Percentiles rank a stretch among this genome's conserved stretches.
Evolutionary conservation across 2,797 vertebrate genomes (phyloP).

Genomic region (Harpagifer antarcticus): DNA sequence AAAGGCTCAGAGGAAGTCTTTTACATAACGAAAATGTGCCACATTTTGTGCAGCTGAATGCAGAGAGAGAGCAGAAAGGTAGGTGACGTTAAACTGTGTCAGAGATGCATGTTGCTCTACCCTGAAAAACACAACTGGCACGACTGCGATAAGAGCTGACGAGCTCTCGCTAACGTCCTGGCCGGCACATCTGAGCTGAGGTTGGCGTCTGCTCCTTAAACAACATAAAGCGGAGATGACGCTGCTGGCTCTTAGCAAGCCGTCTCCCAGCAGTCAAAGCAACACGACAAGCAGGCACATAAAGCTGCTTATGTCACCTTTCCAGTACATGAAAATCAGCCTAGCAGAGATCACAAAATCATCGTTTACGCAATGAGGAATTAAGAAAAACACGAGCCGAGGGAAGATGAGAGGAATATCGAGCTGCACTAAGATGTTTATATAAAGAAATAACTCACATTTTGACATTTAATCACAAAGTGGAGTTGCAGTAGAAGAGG

Average conservation of each 20-base stretch:
- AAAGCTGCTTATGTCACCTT: constrained; percentile 70
- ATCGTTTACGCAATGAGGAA: constrained; percentile 15
- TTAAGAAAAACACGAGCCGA: constrained; percentile 13
- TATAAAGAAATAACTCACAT: neutral
- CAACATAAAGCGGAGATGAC: constrained; percentile 40
- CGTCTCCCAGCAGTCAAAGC: constrained; percentile 29
- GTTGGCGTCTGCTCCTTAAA: constrained; percentile 44
- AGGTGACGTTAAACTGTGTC: constrained; percentile 35
- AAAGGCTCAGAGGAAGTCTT: constrained; percentile 49
- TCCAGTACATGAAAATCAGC: constrained; percentile 3
- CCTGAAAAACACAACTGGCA: constrained; percentile 42
- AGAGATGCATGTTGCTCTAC: constrained; percentile 22
- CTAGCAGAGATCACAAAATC: constrained; percentile 14
- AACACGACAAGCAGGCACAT: constrained; percentile 33
- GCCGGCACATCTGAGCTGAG: constrained; percentile 15
- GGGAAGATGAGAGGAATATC: constrained; percentile 9
- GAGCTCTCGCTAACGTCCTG: constrained; percentile 12
- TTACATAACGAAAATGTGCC: constrained; percentile 44
- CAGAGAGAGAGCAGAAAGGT: constrained; percentile 27
- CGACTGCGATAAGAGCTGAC: constrained; percentile 53
- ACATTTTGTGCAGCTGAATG: constrained; percentile 28
- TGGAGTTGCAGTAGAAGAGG: neutral
- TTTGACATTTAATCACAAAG: constrained; percentile 11
- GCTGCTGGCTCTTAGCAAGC: constrained; percentile 25
- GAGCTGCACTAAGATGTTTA: neutral